phyloP scores from a whole-genome alignment of 2,113 vertebrate genomes.

The Podarcis raffonei region DNA sequence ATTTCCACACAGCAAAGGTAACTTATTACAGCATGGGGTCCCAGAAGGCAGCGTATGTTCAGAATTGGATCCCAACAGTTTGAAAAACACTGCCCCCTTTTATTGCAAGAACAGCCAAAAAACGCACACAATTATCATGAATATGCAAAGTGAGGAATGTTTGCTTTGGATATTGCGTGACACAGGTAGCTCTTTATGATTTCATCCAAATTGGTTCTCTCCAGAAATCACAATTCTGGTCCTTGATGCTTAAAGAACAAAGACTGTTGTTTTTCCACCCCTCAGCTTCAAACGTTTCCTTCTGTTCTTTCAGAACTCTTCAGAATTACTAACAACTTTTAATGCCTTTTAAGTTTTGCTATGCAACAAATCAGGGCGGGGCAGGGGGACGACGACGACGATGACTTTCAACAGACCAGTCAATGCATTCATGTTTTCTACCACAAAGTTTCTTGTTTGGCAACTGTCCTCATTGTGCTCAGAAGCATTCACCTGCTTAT shows the following conservation, averaged over 20 bases:
- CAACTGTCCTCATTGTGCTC: constrained; percentile 2
- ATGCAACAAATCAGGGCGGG: background rate
- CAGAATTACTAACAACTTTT: background rate
- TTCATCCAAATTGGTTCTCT: background rate
- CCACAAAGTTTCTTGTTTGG: constrained; percentile 8
- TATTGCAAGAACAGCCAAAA: background rate
- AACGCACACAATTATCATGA: background rate
- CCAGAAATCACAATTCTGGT: background rate
- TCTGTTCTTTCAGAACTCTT: constrained; percentile 6
- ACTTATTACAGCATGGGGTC: background rate
- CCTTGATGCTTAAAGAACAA: background rate
- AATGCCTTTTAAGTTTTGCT: constrained; percentile 5
- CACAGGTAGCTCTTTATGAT: constrained; percentile 1
- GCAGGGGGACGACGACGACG: background rate
- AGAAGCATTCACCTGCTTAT: constrained; percentile 40
- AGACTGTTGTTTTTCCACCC: background rate
- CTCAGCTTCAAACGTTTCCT: background rate
- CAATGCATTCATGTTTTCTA: background rate
- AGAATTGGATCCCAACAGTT: background rate
- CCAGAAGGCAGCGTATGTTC: background rate
- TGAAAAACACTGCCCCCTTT: background rate
- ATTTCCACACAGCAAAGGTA: background rate
- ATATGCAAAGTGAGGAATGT: background rate
- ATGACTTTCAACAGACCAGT: background rate
- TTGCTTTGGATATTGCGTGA: background rate